Evolutionary conservation across 2,797 vertebrate species (phyloP), one percentile per base, ranked within the genome.

Genomic region (Hydrocynus forskahlii): DNA sequence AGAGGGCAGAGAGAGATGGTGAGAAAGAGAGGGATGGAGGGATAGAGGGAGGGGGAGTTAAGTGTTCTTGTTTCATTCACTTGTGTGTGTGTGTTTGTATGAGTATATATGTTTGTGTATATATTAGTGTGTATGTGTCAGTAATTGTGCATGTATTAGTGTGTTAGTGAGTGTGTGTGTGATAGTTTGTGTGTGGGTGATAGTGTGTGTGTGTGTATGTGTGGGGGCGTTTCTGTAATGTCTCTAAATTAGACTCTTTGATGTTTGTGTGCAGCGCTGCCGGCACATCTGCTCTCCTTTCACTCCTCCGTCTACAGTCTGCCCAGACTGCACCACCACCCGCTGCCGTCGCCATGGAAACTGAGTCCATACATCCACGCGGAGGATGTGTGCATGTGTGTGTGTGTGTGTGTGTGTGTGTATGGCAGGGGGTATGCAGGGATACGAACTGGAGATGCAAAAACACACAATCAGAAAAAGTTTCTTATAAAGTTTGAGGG

Each of bases 311-410:
- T 93, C 91, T 88, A 88, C 89, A 89, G 91, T 92, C 92, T 93
- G 91, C 90, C 87, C 89, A 89, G 90, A 89, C 90, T 87, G 88
- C 88, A 88, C 86, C 79, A 83, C 88, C 89, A 92, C 90, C 88
- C 80, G 82, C 90, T 90, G 91, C 89, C 82, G 92, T 95, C 91
- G 79, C 93, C 90, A 95, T 95, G 90, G 93, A 92, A 95, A 95
- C 94, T 92, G 92, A 89, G 86, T 93, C 92, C 92, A 87, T 88
- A 87, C 84, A 88, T 89, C 80, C 76, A 82, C 72, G 64, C 71
- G 19, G 19, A 29, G 19, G 25, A 62, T 54, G 66, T 38, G 62
- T 77, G 59, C 38, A 29, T 64, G 75, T 63, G 60, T 55, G 60
- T 75, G 48, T 54, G 29, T 55, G 73, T 52, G 70, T 66, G 62